A percentile compares a stretch with the other conserved stretches of the same genome.
phyloP scores from a whole-genome alignment of 2,797 vertebrate species.

The Petrocephalus schoutedeni region DNA sequence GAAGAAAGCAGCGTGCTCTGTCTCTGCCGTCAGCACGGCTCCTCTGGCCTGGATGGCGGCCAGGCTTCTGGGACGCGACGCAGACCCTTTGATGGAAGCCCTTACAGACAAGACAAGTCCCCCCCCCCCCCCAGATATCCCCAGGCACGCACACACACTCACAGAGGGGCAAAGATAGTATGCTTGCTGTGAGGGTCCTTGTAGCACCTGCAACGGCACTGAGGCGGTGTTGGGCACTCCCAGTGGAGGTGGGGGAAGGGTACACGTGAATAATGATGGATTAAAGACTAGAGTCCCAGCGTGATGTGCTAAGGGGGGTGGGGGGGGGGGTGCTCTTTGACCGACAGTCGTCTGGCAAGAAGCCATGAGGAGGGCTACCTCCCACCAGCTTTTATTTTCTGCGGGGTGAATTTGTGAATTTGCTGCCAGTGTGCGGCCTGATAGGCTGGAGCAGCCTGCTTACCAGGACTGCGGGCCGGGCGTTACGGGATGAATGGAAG shows the following conservation, averaged over 20 bases:
- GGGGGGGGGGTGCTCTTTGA: slow-evolving; percentile 60
- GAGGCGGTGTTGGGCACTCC: slow-evolving; percentile 25
- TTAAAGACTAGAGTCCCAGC: slow-evolving; percentile 64
- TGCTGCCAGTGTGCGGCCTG: slow-evolving; percentile 51
- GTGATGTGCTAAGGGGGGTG: slow-evolving; percentile 53
- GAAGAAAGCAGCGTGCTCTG: slow-evolving; percentile 43
- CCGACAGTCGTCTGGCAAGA: slow-evolving; percentile 57
- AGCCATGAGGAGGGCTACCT: slow-evolving; percentile 58
- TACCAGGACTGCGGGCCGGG: slow-evolving; percentile 45
- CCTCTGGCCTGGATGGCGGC: slow-evolving; percentile 44
- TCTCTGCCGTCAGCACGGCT: slow-evolving; percentile 41
- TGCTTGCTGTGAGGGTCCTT: slow-evolving; percentile 30
- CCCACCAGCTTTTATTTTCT: slow-evolving; percentile 67
- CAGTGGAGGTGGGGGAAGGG: slow-evolving; percentile 23
- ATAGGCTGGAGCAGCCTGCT: slow-evolving; percentile 46
- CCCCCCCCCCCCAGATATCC: slow-evolving; percentile 3
- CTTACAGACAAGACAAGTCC: slow-evolving; percentile 32
- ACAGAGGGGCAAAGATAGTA: slow-evolving; percentile 22
- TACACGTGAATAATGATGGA: slow-evolving; percentile 59
- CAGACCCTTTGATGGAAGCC: slow-evolving; percentile 31
- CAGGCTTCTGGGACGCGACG: slow-evolving; percentile 38
- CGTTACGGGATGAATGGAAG: slow-evolving; percentile 38
- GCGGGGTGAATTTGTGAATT: slow-evolving; percentile 67
- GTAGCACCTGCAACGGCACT: slow-evolving; percentile 35
- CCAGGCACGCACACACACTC: background rate